These are phyloP conservation scores for Chironex yamaguchii DNA, from an alignment of 30 jellyfish, hydroid and myxozoan genomes.

Conservation along the genomic window DNA sequence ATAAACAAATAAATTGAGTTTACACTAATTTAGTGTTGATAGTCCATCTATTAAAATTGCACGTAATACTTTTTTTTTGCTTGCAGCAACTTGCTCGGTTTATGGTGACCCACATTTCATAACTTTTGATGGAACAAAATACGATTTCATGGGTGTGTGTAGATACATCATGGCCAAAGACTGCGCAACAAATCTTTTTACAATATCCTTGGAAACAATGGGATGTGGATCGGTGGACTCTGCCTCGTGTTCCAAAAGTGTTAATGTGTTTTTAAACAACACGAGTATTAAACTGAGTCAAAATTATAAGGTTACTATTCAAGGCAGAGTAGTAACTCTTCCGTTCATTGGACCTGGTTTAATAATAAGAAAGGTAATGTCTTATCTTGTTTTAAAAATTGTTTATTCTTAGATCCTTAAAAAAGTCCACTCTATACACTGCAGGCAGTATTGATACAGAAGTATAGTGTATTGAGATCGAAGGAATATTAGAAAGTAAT, in stretches of 20 bases:
- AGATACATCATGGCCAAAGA: slow-evolving; percentile 74
- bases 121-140: slow-evolving; percentile 78
- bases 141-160: slow-evolving; percentile 81
- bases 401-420: too few species aligned
- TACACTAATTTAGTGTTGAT: too few species aligned
- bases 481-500: too few species aligned
- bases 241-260: slow-evolving; percentile 71
- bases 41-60: too few species aligned
- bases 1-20: too few species aligned
- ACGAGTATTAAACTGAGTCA: slow-evolving; percentile 23
- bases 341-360: slow-evolving; percentile 71
- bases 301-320: slow-evolving; percentile 9
- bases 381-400: not conserved
- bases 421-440: too few species aligned
- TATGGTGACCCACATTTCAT: slow-evolving; percentile 81
- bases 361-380: slow-evolving; percentile 38
- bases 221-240: slow-evolving; percentile 44
- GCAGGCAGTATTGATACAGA: too few species aligned
- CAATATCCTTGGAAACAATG: slow-evolving; percentile 25
- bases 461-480: too few species aligned
- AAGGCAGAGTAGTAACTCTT: slow-evolving; percentile 21
- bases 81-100: slow-evolving; percentile 72
- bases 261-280: slow-evolving; percentile 24
- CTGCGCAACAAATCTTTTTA: slow-evolving; percentile 2
- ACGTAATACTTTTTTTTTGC: too few species aligned